These are phyloP conservation scores for Parotocinclus haroldoi DNA, from an alignment of 2,797 vertebrate genomes.

Conservation along the genomic window DNA sequence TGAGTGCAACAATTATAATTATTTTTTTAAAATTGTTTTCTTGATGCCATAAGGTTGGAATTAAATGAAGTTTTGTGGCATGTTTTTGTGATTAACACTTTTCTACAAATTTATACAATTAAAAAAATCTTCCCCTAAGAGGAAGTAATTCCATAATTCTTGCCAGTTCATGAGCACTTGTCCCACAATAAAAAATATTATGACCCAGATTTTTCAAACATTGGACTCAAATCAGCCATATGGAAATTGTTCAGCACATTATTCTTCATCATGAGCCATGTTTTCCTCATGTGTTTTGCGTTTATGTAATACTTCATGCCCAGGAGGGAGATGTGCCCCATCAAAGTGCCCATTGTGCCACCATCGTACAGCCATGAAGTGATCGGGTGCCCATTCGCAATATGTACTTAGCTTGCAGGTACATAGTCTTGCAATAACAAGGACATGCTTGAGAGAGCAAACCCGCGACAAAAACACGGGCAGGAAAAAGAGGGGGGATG, in stretches of 20 bases:
- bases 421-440: neutral
- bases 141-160: too few species aligned
- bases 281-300: neutral
- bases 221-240: neutral
- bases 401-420: slow-evolving; percentile 53
- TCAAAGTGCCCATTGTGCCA: neutral
- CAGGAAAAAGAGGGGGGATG: slow-evolving; percentile 46
- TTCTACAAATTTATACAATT: too few species aligned
- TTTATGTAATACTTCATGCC: neutral
- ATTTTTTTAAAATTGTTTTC: too few species aligned
- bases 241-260: slow-evolving; percentile 3
- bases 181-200: neutral
- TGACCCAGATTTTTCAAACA: slow-evolving; percentile 25
- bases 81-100: too few species aligned
- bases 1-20: too few species aligned
- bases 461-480: slow-evolving; percentile 61
- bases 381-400: neutral
- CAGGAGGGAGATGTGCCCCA: neutral
- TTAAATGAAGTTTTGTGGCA: too few species aligned
- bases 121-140: too few species aligned
- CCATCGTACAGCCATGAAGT: neutral
- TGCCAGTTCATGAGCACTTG: neutral
- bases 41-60: too few species aligned
- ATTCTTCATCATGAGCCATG: neutral
- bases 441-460: slow-evolving; percentile 51